Percentiles rank a stretch among this genome's conserved stretches.
phyloP scores from a whole-genome alignment of 1,140 invertebrate species.

The Eciton burchellii region DNA sequence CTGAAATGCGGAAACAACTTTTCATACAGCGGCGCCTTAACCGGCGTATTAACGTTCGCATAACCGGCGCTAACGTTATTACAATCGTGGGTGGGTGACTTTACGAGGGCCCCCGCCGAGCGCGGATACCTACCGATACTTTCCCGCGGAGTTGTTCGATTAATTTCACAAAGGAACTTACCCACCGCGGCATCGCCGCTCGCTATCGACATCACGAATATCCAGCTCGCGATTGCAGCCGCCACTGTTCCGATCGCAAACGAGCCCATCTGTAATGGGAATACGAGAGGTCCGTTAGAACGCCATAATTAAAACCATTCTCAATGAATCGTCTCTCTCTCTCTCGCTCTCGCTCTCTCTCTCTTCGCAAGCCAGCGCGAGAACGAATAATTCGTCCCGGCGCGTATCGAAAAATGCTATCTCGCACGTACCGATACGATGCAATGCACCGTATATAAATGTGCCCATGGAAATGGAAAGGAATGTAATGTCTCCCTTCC shows the following conservation, averaged over 20 bases:
- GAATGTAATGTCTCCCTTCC: not conserved
- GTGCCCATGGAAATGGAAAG: too few species aligned
- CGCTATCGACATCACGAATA: constrained; percentile 75
- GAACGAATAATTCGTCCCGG: not conserved
- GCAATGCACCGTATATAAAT: too few species aligned
- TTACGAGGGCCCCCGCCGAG: not conserved
- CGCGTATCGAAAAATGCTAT: constrained; percentile 5
- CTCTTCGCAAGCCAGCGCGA: not conserved
- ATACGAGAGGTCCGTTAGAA: constrained; percentile 65
- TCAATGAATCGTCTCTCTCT: too few species aligned
- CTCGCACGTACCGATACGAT: not conserved
- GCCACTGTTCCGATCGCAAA: constrained; percentile 78
- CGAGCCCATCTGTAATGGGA: constrained; percentile 82
- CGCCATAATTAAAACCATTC: constrained; percentile 67
- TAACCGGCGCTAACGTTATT: too few species aligned
- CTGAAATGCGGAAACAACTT: constrained; percentile 83
- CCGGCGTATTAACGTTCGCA: too few species aligned
- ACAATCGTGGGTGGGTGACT: too few species aligned
- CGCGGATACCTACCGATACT: not conserved
- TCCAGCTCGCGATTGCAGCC: constrained; percentile 59
- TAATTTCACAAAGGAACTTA: constrained; percentile 73
- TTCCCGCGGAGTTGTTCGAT: not conserved
- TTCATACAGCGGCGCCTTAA: not conserved
- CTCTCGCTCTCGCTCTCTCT: too few species aligned
- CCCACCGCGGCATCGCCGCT: constrained; percentile 78